Base-by-base conservation (phyloP, 2,113 vertebrate species). In the Delphinus delphis region DNA sequence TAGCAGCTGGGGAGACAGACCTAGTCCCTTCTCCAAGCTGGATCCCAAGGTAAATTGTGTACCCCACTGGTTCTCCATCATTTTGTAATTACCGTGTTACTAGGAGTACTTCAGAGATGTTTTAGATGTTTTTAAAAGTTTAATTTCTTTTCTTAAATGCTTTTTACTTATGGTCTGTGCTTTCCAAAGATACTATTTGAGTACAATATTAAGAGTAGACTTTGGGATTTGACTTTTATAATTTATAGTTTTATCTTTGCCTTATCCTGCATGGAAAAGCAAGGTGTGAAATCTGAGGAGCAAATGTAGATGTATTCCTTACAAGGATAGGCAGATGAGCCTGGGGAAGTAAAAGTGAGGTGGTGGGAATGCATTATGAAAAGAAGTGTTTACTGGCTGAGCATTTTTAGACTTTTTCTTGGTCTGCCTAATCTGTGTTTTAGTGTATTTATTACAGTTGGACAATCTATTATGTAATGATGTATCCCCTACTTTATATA, bases 11-110 rank as follows among this genome's bases (percentile, higher is more conserved):
- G 99, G 99, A 8, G 99, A 99, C 65, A 99, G 99, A 89, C 98
- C 99, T 1, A 99, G 99, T 95, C 98, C 99, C 17, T 99, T 99
- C 96, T 99, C 99, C 96, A 99, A 98, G 97, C 98, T 99, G 97
- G 99, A 99, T 98, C 97, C 99, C 13, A 99, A 99, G 99, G 99
- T 99, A 98, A 98, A 76, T 81, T 25, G 55, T 17, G 38, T 12
- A 1, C 3, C 28, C 62, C 13, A 10, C 21, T 83, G 79, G 10
- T 36, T 90, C 38, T 67, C 47, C 11, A 33, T 41, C 41, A 62
- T 36, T 53, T 41, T 58, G 31, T 93, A 17, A 71, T 84, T 44
- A n/a, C 74, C 33, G 28, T 73, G 17, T 63, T 63, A 28, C 11
- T 71, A 6, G 18, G 5, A 65, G 14, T 70, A 28, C 55, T 41